Conservation (phyloP, 2,888 invertebrate genomes). For the Entomobrya multifasciata region DNA sequence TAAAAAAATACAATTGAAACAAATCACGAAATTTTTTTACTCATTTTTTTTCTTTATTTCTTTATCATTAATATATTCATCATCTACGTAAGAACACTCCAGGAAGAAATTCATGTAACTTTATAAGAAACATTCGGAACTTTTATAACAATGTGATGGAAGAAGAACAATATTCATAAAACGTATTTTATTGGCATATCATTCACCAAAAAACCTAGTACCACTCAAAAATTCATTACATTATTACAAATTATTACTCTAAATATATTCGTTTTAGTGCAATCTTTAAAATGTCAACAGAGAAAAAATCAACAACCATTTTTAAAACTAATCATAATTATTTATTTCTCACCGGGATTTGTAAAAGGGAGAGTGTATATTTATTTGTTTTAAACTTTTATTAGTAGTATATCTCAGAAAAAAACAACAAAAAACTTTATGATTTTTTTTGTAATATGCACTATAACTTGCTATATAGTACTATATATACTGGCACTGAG, state of each 20-base stretch:
- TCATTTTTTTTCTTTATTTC: conserved; percentile 61
- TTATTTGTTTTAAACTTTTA: background rate
- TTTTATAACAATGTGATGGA: conserved; percentile 61
- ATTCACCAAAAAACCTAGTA: conserved; percentile 44
- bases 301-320: conserved; percentile 35
- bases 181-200: conserved; percentile 57
- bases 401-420: conserved; percentile 24
- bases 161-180: conserved; percentile 69
- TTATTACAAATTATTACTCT: conserved; percentile 13
- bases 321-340: conserved; percentile 34
- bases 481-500: conserved; percentile 73
- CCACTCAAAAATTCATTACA: conserved; percentile 42
- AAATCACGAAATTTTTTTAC: no score
- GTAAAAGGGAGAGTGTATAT: conserved; percentile 31
- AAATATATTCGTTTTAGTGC: background rate
- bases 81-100: conserved; percentile 72
- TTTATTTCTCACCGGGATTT: conserved; percentile 53
- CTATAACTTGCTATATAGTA: conserved; percentile 19
- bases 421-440: conserved; percentile 37
- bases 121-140: conserved; percentile 55
- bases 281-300: conserved; percentile 39
- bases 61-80: conserved; percentile 48
- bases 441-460: conserved; percentile 20
- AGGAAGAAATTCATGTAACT: conserved; percentile 65
- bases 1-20: no score